A percentile compares a stretch with the other conserved stretches of the same genome.
phyloP scores from a whole-genome alignment of 2,888 invertebrate genomes.

The Oscheius myriophilus region DNA sequence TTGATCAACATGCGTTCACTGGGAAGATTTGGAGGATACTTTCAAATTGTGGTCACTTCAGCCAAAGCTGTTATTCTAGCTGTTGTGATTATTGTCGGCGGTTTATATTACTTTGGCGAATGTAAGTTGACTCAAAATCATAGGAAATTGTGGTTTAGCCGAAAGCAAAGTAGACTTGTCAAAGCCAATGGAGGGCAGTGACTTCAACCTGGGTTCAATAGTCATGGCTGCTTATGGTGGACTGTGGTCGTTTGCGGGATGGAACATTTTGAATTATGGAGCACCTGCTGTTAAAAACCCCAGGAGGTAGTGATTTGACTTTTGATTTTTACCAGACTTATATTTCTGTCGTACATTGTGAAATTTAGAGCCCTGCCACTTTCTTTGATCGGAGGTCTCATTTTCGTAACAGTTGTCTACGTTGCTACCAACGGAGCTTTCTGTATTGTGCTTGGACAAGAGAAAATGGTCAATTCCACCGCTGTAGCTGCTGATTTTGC shows the following conservation, averaged over 20 bases:
- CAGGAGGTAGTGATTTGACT: background rate
- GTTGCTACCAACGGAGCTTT: constrained; percentile 17
- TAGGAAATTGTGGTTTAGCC: background rate
- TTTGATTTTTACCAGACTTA: background rate
- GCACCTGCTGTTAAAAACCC: constrained; percentile 24
- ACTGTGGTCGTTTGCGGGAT: constrained; percentile 27
- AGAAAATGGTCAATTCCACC: constrained; percentile 1
- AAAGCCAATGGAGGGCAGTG: constrained; percentile 3
- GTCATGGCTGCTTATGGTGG: constrained; percentile 24
- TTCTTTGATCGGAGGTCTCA: constrained; percentile 17
- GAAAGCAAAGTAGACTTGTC: constrained; percentile 8
- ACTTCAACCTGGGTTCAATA: background rate
- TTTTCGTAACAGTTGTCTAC: constrained; percentile 20
- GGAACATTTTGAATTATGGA: constrained; percentile 31
- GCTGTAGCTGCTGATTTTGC: constrained; percentile 28
- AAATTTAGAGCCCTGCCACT: constrained; percentile 19
- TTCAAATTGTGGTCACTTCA: constrained; percentile 25
- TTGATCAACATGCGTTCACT: constrained; percentile 2
- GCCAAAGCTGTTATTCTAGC: constrained; percentile 13
- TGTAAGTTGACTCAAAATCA: constrained; percentile 4
- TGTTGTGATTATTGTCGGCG: constrained; percentile 14
- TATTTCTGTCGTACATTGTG: background rate
- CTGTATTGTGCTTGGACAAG: constrained; percentile 5
- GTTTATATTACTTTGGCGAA: background rate
- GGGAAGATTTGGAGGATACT: background rate